Conservation (phyloP, 2,888 invertebrate species). For the Folsomia candida region DNA sequence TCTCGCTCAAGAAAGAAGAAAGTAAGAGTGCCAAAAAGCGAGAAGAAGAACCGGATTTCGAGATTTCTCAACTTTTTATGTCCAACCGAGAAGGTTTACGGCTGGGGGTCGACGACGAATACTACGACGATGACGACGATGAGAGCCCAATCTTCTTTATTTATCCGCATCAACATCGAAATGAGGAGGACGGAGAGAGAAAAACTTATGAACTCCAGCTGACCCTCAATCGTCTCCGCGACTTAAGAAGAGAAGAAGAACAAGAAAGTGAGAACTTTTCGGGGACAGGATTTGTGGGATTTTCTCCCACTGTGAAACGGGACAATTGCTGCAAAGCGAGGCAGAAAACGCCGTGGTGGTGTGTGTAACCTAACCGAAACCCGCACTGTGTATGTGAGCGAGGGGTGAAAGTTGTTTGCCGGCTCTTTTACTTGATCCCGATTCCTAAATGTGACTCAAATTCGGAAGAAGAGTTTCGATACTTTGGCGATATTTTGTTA, state of each 20-base stretch:
- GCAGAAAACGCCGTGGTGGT: neutral
- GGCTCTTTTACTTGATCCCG: neutral
- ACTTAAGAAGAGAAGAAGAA: neutral
- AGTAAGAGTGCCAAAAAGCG: too few species aligned
- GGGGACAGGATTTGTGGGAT: slow-evolving; percentile 8
- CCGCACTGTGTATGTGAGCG: too few species aligned
- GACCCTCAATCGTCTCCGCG: neutral
- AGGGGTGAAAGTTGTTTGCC: neutral
- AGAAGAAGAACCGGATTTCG: too few species aligned
- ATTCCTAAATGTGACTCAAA: neutral
- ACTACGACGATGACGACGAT: too few species aligned
- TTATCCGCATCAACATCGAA: neutral
- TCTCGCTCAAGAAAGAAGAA: too few species aligned
- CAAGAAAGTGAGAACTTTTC: slow-evolving; percentile 1
- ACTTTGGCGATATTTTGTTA: slow-evolving; percentile 7
- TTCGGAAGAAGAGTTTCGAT: neutral
- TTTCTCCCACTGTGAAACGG: too few species aligned
- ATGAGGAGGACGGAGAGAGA: neutral
- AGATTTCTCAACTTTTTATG: too few species aligned
- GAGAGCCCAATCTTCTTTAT: slow-evolving; percentile 1
- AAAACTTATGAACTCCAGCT: neutral
- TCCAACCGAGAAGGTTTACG: too few species aligned
- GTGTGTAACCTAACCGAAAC: too few species aligned
- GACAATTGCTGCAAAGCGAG: neutral
- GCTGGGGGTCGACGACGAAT: too few species aligned